A percentile compares a stretch with the other conserved stretches of the same genome.
Conservation (phyloP, 2,888 invertebrate genomes). For the Eilema sororculum region DNA sequence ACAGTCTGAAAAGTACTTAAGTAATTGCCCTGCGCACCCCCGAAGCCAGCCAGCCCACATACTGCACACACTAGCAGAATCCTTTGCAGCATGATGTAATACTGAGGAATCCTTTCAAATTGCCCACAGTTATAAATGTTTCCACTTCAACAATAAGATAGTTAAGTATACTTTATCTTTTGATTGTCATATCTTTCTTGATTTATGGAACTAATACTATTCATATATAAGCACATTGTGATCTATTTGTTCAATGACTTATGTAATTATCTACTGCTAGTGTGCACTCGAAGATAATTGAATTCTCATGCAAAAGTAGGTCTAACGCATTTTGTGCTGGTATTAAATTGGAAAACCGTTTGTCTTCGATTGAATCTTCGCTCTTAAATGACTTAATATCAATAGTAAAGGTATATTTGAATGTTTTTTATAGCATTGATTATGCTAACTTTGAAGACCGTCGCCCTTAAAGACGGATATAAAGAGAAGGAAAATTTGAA, state of each 20-base stretch:
- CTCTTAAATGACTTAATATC: too few species aligned
- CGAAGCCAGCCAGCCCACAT: slow-evolving; percentile 16
- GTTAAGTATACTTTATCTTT: slow-evolving; percentile 5
- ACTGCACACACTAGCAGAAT: slow-evolving; percentile 21
- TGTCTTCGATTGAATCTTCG: too few species aligned
- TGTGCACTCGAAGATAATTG: neutral
- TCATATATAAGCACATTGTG: neutral
- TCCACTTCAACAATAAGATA: neutral
- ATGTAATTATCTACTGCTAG: neutral
- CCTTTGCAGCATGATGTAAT: slow-evolving; percentile 19
- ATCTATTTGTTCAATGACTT: neutral
- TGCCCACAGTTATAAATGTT: slow-evolving; percentile 27
- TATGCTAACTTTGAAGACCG: too few species aligned
- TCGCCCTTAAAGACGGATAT: too few species aligned
- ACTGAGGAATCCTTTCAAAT: neutral
- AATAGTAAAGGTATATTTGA: too few species aligned
- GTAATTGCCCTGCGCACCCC: neutral
- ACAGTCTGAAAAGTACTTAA: slow-evolving; percentile 40
- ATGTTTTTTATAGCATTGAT: too few species aligned
- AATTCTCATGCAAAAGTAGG: neutral
- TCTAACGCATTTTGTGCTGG: neutral
- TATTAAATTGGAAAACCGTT: neutral
- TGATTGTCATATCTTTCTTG: neutral
- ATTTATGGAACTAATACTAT: neutral
- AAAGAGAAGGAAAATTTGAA: too few species aligned